Conservation (phyloP, 2,797 vertebrate species). For the Halcyon smyrnensis region DNA sequence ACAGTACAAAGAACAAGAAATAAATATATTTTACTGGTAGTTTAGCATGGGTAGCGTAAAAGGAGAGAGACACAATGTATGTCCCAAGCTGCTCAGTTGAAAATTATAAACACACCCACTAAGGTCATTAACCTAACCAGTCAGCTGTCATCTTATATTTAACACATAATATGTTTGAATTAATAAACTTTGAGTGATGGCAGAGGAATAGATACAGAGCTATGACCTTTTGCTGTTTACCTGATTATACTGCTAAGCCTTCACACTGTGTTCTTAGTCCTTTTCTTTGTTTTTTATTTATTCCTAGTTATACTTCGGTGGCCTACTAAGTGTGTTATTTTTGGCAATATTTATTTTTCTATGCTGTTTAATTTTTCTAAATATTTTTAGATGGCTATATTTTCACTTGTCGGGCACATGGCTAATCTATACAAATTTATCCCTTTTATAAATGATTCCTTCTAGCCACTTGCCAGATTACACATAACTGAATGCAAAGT, state of each 20-base stretch:
- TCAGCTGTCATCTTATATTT: not conserved
- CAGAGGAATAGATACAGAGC: not conserved
- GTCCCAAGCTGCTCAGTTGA: not conserved
- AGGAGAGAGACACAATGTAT: not conserved
- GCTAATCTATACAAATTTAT: conserved; percentile 1
- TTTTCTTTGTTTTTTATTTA: not conserved
- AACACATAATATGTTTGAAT: not conserved
- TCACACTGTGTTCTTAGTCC: not conserved
- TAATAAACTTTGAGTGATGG: not conserved
- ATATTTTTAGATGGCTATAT: not conserved
- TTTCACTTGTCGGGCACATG: not conserved
- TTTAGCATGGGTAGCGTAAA: not conserved
- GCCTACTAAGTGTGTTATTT: not conserved
- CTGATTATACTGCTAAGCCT: not conserved
- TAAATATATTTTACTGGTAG: not conserved
- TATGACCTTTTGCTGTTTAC: not conserved
- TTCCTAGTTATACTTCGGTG: not conserved
- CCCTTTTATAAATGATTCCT: conserved; percentile 11
- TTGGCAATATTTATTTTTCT: not conserved
- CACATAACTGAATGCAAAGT: not conserved
- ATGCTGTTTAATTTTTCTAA: not conserved
- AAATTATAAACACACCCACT: not conserved
- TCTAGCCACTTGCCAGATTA: not conserved
- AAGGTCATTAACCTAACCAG: not conserved
- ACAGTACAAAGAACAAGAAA: not conserved